Conservation (phyloP, 2,113 vertebrate species). For the Donacobius atricapilla region DNA sequence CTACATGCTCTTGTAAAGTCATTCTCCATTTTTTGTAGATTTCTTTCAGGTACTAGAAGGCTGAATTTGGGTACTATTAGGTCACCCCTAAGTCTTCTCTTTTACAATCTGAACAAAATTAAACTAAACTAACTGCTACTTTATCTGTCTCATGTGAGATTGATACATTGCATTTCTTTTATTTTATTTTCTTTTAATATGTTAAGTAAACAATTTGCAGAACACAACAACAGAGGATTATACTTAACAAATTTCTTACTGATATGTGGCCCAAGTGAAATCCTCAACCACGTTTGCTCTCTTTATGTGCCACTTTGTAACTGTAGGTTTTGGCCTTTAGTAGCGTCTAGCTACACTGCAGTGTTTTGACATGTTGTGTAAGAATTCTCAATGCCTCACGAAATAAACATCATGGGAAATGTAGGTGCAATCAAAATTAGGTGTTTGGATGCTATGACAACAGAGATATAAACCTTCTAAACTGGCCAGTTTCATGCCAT, state of each 20-base stretch:
- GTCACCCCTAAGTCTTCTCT: background rate
- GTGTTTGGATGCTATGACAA: background rate
- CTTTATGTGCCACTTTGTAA: background rate
- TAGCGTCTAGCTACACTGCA: background rate
- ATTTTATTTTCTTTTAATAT: background rate
- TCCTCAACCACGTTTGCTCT: background rate
- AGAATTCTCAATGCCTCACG: background rate
- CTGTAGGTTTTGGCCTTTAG: background rate
- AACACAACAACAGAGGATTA: background rate
- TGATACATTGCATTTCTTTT: background rate
- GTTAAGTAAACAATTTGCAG: background rate
- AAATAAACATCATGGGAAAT: background rate
- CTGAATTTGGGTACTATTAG: background rate
- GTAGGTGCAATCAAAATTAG: background rate
- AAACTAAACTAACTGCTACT: background rate
- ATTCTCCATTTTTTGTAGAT: background rate
- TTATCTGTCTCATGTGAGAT: background rate
- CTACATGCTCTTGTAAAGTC: background rate
- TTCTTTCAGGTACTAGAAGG: background rate
- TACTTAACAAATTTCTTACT: background rate
- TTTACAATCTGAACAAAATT: background rate
- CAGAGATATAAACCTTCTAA: background rate
- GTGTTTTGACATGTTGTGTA: background rate
- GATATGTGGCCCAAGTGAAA: background rate
- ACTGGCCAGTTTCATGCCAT: background rate